Conservation (phyloP, 2,888 invertebrate genomes). For the Sminthurinus aureus region DNA sequence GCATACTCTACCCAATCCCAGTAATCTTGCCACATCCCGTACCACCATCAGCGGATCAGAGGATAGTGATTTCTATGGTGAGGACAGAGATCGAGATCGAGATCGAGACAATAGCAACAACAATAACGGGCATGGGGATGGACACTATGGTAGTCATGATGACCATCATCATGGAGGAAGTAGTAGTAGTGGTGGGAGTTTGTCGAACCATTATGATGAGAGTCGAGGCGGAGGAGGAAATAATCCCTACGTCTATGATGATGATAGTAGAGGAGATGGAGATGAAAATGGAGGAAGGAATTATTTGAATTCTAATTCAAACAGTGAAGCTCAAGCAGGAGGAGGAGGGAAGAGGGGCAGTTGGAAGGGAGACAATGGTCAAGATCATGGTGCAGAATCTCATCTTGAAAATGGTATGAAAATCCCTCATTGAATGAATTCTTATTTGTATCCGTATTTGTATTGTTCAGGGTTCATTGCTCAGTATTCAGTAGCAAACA, state of each 20-base stretch:
- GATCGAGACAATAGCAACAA: slow-evolving; percentile 25
- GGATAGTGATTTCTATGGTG: slow-evolving; percentile 42
- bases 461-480: no score
- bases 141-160: no score
- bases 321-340: slow-evolving; percentile 50
- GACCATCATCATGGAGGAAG: slow-evolving; percentile 52
- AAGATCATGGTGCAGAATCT: slow-evolving; percentile 46
- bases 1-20: slow-evolving; percentile 59
- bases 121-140: no score
- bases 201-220: slow-evolving; percentile 58
- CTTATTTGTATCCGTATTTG: no score
- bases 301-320: slow-evolving; percentile 47
- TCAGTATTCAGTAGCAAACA: no score
- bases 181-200: slow-evolving; percentile 49
- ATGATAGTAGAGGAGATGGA: not conserved
- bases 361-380: slow-evolving; percentile 56
- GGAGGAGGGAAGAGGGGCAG: slow-evolving; percentile 58
- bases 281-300: slow-evolving; percentile 52
- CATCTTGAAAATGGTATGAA: slow-evolving; percentile 58
- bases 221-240: slow-evolving; percentile 50
- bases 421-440: not conserved
- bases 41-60: slow-evolving; percentile 53
- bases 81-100: slow-evolving; percentile 44
- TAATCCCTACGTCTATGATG: slow-evolving; percentile 42
- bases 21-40: slow-evolving; percentile 59